Percentiles rank a stretch among this genome's conserved stretches.
Evolutionary conservation across 2,113 vertebrate genomes (phyloP).

Genomic region (Archocentrus centrarchus): DNA sequence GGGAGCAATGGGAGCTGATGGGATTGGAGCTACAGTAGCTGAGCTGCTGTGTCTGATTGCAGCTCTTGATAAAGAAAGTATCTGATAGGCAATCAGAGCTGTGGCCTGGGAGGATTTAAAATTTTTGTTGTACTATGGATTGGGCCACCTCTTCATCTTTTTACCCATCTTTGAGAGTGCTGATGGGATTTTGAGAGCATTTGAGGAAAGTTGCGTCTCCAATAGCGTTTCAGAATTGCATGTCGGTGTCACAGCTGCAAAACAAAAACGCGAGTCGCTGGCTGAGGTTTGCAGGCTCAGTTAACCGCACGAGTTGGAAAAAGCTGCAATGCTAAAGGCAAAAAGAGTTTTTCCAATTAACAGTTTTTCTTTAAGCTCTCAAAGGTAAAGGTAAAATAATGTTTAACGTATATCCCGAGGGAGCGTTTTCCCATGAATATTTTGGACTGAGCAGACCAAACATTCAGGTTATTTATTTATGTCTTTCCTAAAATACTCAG

Average conservation of each 20-base stretch:
- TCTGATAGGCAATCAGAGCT: constrained; percentile 61
- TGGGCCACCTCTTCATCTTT: constrained; percentile 12
- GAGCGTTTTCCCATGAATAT: not conserved
- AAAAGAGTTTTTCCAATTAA: not conserved
- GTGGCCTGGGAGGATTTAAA: constrained; percentile 42
- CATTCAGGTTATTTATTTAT: too few species aligned
- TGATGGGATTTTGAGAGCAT: constrained; percentile 39
- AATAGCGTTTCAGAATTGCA: not conserved
- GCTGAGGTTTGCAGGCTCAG: not conserved
- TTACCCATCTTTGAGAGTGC: not conserved
- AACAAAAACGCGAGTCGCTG: not conserved
- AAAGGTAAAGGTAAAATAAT: not conserved
- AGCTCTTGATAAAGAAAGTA: constrained; percentile 44
- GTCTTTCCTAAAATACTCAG: too few species aligned
- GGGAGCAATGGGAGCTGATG: constrained; percentile 26
- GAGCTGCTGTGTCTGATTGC: constrained; percentile 50
- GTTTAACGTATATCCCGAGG: not conserved
- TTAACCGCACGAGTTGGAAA: not conserved
- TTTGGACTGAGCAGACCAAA: not conserved
- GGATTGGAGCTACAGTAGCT: constrained; percentile 42
- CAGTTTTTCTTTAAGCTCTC: too few species aligned
- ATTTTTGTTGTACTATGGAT: constrained; percentile 38
- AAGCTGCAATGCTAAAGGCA: not conserved
- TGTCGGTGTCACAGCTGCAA: not conserved
- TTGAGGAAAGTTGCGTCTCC: not conserved